Conservation (phyloP, 2,113 vertebrate genomes). For the Helogale parvula region DNA sequence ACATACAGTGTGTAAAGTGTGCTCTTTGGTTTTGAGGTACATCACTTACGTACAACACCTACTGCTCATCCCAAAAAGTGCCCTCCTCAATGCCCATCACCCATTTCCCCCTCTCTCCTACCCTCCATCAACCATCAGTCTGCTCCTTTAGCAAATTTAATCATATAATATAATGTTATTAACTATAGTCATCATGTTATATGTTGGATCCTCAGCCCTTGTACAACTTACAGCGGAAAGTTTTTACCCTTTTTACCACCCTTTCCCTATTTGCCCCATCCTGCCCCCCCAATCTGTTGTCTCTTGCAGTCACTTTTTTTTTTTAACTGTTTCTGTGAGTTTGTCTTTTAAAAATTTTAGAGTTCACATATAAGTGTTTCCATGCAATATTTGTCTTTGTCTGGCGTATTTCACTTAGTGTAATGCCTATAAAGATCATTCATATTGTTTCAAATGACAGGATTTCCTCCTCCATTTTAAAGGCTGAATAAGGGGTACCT, state of each 20-base stretch:
- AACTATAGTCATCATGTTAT: neutral
- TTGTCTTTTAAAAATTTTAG: neutral
- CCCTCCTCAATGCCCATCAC: no score
- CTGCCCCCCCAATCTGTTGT: neutral
- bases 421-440: neutral
- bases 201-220: neutral
- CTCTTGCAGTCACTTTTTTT: neutral
- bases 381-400: neutral
- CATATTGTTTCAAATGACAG: neutral
- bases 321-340: neutral
- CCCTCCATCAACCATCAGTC: no score
- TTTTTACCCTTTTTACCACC: neutral
- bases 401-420: neutral
- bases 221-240: neutral
- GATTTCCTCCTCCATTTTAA: neutral
- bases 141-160: neutral
- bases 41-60: no score
- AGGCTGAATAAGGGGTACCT: neutral
- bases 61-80: neutral
- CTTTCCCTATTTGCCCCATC: neutral
- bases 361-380: neutral
- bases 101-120: no score
- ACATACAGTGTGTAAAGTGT: no score
- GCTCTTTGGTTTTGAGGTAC: no score
- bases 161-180: neutral